A percentile compares a stretch with the other conserved stretches of the same genome.
Evolutionary conservation across 2,113 vertebrate species (phyloP).

Genomic region (Gavialis gangeticus): DNA sequence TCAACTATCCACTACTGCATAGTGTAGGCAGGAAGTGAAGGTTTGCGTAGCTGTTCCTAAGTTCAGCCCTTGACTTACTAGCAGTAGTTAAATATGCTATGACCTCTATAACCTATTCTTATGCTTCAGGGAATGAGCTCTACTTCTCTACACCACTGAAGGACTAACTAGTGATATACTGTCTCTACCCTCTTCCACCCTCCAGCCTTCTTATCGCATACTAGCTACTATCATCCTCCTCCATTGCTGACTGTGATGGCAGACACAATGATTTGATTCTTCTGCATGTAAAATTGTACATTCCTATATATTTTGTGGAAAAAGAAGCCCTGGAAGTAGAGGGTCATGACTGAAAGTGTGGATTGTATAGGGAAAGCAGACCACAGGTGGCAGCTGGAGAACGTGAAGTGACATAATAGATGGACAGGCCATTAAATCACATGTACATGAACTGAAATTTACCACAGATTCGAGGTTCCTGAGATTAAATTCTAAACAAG

Average conservation of each 20-base stretch:
- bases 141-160: not conserved
- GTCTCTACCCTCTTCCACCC: not conserved
- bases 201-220: not conserved
- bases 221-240: too few species aligned
- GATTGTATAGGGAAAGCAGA: not conserved
- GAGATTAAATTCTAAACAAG: not conserved
- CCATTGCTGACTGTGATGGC: not conserved
- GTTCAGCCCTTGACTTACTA: not conserved
- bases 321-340: not conserved
- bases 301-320: not conserved
- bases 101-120: not conserved
- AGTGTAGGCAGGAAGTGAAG: not conserved
- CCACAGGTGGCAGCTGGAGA: not conserved
- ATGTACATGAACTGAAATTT: not conserved
- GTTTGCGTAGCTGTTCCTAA: not conserved
- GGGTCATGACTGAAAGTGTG: rapidly evolving
- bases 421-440: not conserved
- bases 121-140: not conserved
- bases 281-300: not conserved
- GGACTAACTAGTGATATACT: not conserved
- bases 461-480: not conserved
- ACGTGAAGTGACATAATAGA: not conserved
- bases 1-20: too few species aligned
- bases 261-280: not conserved
- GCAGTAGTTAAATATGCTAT: not conserved